Evolutionary conservation across 2,888 invertebrate genomes (phyloP).

Genomic region (Coenonympha glycerion): DNA sequence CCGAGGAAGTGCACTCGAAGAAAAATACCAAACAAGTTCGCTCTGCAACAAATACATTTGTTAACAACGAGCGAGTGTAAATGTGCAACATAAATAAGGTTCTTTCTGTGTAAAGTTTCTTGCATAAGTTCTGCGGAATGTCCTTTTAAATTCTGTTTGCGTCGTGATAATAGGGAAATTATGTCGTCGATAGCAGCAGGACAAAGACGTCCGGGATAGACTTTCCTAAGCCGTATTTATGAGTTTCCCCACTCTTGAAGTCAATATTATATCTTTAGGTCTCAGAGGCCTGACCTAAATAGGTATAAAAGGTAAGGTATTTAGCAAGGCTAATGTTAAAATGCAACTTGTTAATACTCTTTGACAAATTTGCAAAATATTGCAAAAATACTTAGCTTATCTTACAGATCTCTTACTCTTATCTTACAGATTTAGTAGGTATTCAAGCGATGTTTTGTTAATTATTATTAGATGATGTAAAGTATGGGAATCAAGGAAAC

Average conservation of each 20-base stretch:
- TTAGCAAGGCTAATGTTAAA: too few species aligned
- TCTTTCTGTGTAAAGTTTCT: not conserved
- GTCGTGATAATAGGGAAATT: not conserved
- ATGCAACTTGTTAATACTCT: too few species aligned
- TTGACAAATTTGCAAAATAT: too few species aligned
- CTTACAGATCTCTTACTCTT: too few species aligned
- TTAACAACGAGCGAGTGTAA: not conserved
- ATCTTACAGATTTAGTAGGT: too few species aligned
- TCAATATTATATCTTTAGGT: too few species aligned
- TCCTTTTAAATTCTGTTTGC: not conserved
- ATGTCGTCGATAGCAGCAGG: not conserved
- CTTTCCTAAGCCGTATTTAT: not conserved
- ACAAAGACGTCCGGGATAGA: not conserved
- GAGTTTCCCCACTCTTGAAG: not conserved
- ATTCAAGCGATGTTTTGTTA: too few species aligned
- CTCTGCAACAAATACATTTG: not conserved
- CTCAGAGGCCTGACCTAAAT: too few species aligned
- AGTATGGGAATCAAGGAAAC: too few species aligned
- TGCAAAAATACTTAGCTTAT: too few species aligned
- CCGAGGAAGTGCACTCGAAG: not conserved
- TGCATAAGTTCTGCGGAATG: not conserved
- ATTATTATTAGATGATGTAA: too few species aligned
- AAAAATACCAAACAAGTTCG: slow-evolving; percentile 1
- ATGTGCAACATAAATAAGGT: not conserved
- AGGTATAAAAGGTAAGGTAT: too few species aligned